Percentiles rank a stretch among this genome's conserved stretches.
Conservation (phyloP, 2,888 invertebrate genomes). For the Schrankia costaestrigalis region DNA sequence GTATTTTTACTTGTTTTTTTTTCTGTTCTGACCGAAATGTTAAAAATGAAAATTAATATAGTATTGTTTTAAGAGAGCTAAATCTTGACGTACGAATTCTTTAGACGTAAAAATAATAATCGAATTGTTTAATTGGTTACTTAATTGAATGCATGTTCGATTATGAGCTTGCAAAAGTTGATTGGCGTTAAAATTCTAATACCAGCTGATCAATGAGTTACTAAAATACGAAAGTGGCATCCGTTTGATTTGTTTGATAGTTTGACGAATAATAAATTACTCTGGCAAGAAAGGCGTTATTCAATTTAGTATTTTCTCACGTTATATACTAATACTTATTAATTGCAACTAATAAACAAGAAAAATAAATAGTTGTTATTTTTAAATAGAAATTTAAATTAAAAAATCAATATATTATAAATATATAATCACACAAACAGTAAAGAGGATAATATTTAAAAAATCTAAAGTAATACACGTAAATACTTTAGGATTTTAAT, state of each 20-base stretch:
- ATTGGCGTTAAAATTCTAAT: slow-evolving; percentile 41
- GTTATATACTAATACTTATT: too few species aligned
- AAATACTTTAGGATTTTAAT: too few species aligned
- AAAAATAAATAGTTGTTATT: too few species aligned
- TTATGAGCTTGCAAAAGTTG: slow-evolving; percentile 33
- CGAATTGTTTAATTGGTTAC: slow-evolving; percentile 46
- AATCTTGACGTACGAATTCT: slow-evolving; percentile 37
- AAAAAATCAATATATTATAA: too few species aligned
- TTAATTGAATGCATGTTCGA: slow-evolving; percentile 36
- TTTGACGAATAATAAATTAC: slow-evolving; percentile 33
- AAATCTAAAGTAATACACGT: too few species aligned
- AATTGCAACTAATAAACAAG: too few species aligned
- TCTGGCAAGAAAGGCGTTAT: slow-evolving; percentile 15
- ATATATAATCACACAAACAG: too few species aligned
- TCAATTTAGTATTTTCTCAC: slow-evolving; percentile 10
- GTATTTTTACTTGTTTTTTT: too few species aligned
- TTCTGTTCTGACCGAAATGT: too few species aligned
- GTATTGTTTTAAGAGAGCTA: slow-evolving; percentile 26
- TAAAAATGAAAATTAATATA: too few species aligned
- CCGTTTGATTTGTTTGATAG: slow-evolving; percentile 29
- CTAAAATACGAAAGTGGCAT: slow-evolving; percentile 40
- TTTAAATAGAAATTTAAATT: too few species aligned
- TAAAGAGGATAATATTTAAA: too few species aligned
- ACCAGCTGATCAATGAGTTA: slow-evolving; percentile 35
- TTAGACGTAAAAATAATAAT: slow-evolving; percentile 34